phyloP scores from a whole-genome alignment of 2,888 invertebrate genomes.

The Hirtodrosophila cameraria region DNA sequence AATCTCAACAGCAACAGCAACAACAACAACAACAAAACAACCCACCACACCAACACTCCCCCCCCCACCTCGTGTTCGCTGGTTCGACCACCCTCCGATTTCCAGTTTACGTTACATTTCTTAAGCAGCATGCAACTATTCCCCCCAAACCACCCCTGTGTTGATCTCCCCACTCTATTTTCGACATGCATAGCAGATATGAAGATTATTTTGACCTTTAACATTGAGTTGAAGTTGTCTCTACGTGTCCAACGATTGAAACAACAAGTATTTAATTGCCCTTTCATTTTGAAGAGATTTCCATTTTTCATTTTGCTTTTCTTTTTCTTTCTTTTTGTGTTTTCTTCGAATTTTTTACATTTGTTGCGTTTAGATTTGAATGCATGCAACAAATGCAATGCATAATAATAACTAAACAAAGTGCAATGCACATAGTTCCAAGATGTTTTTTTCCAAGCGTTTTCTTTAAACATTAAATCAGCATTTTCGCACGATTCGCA shows the following conservation, averaged over 20 bases:
- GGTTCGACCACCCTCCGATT: too few relatives aligned
- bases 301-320: constrained; percentile 17
- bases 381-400: constrained; percentile 34
- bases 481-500: constrained; percentile 50
- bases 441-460: constrained; percentile 4
- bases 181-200: not conserved
- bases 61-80: too few relatives aligned
- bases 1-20: too few relatives aligned
- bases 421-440: constrained; percentile 15
- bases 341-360: constrained; percentile 1
- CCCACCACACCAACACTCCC: too few relatives aligned
- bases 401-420: constrained; percentile 10
- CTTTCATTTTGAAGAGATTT: constrained; percentile 2
- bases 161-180: not conserved
- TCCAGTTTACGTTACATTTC: constrained; percentile 29
- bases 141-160: too few relatives aligned
- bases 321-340: too few relatives aligned
- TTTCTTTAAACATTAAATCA: constrained; percentile 27
- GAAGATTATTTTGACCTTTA: constrained; percentile 28
- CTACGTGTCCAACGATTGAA: constrained; percentile 12
- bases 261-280: constrained; percentile 13
- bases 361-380: not conserved
- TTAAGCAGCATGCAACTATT: not conserved
- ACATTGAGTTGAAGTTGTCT: constrained; percentile 13
- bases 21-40: too few relatives aligned